Evolutionary conservation across 2,888 invertebrate genomes (phyloP).

Genomic region (Apeira syringaria): DNA sequence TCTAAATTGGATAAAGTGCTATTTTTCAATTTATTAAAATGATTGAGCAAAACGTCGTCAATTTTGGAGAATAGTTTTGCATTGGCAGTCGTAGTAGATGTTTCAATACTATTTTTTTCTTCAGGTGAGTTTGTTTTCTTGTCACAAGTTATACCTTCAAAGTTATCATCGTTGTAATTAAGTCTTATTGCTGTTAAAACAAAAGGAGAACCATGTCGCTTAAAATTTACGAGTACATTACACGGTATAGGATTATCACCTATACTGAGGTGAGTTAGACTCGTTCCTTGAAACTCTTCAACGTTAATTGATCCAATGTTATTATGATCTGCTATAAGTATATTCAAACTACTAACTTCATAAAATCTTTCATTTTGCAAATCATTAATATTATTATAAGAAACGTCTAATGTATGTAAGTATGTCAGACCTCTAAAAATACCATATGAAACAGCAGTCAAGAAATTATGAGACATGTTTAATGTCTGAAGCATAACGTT

Average conservation of each 20-base stretch:
- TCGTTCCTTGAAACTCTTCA: constrained; percentile 47
- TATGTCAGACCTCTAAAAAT: constrained; percentile 51
- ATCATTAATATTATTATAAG: constrained; percentile 52
- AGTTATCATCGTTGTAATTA: constrained; percentile 37
- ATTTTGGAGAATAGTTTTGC: constrained; percentile 28
- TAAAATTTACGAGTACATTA: constrained; percentile 44
- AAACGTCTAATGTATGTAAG: constrained; percentile 54
- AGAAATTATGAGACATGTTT: constrained; percentile 59
- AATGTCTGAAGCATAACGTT: constrained; percentile 42
- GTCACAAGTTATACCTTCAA: constrained; percentile 43
- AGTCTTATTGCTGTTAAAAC: constrained; percentile 44
- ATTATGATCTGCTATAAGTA: constrained; percentile 58
- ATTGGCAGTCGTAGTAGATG: constrained; percentile 15
- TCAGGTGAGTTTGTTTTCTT: constrained; percentile 17
- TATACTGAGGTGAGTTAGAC: constrained; percentile 52
- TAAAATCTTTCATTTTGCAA: constrained; percentile 56
- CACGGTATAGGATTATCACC: constrained; percentile 64
- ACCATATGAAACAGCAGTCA: constrained; percentile 51
- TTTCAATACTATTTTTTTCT: background rate
- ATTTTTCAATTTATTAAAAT: constrained; percentile 21
- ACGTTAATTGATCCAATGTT: constrained; percentile 44
- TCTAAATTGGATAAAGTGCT: constrained; percentile 24
- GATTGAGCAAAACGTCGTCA: constrained; percentile 31
- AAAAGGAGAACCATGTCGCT: constrained; percentile 31
- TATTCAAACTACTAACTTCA: constrained; percentile 44